Evolutionary conservation across 2,888 invertebrate species (phyloP).

Genomic region (Trachelus iudaicus): DNA sequence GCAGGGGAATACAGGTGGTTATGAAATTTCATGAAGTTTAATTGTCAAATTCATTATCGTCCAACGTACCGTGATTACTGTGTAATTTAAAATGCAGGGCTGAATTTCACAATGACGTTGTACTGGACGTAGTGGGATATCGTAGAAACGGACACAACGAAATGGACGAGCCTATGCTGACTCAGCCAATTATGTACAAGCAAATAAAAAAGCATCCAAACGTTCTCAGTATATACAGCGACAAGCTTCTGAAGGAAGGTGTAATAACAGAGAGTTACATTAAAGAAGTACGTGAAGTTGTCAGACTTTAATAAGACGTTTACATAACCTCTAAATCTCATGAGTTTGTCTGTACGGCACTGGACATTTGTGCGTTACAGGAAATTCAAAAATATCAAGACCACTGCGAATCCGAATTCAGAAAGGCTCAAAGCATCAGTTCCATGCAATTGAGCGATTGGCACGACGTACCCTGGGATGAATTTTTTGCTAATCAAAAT

Average conservation of each 20-base stretch:
- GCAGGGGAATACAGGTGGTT: constrained; percentile 86
- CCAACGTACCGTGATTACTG: neutral
- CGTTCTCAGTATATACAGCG: constrained; percentile 79
- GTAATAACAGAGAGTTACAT: constrained; percentile 77
- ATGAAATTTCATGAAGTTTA: neutral
- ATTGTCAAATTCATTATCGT: neutral
- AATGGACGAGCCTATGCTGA: constrained; percentile 94
- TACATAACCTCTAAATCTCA: constrained; percentile 41
- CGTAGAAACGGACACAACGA: constrained; percentile 92
- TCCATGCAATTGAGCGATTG: constrained; percentile 80
- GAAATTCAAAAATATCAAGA: constrained; percentile 41
- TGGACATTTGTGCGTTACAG: constrained; percentile 18
- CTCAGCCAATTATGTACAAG: constrained; percentile 95
- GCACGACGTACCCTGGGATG: constrained; percentile 72
- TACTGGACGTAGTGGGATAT: constrained; percentile 85
- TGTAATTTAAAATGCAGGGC: constrained; percentile 67
- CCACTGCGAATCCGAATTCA: constrained; percentile 73
- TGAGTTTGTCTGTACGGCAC: neutral
- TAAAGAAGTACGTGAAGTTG: constrained; percentile 62
- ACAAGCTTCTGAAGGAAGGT: constrained; percentile 78
- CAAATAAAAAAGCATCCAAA: constrained; percentile 74
- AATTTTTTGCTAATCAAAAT: constrained; percentile 71
- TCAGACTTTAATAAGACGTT: constrained; percentile 63
- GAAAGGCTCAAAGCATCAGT: constrained; percentile 74
- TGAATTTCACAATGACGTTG: constrained; percentile 86